Conservation (phyloP, 35 echinoderm and acorn worm species). For the Acanthaster planci region DNA sequence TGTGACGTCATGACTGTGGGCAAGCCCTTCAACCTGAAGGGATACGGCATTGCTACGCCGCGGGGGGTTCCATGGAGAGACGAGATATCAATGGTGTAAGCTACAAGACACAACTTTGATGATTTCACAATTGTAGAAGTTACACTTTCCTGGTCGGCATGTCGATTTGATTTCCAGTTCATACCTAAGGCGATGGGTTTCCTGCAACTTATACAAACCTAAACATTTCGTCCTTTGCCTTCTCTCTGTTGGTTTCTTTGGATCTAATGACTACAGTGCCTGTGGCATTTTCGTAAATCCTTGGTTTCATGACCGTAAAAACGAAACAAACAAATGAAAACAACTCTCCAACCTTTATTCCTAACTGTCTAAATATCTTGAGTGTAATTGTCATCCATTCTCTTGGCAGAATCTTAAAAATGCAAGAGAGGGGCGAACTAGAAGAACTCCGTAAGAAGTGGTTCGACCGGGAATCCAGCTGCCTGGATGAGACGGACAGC, state of each 20-base stretch:
- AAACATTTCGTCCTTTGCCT: no score
- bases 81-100: conserved; percentile 92
- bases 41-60: conserved; percentile 96
- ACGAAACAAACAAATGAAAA: no score
- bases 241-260: no score
- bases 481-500: conserved; percentile 60
- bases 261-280: no score
- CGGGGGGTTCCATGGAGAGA: conserved; percentile 82
- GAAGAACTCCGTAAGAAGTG: conserved; percentile 86
- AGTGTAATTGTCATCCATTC: conserved; percentile 26
- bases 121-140: no score
- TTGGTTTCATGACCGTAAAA: background rate
- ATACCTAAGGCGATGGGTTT: no score
- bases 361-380: no score
- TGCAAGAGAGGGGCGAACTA: conserved; percentile 88
- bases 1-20: conserved; percentile 98
- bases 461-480: conserved; percentile 89
- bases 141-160: no score
- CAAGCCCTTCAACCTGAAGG: conserved; percentile 96
- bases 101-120: no score
- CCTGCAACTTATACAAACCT: no score
- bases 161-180: no score
- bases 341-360: background rate
- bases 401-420: conserved; percentile 74
- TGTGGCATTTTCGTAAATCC: background rate